Conservation (phyloP, 2,888 invertebrate species). For the Linnaemya vulpina region DNA sequence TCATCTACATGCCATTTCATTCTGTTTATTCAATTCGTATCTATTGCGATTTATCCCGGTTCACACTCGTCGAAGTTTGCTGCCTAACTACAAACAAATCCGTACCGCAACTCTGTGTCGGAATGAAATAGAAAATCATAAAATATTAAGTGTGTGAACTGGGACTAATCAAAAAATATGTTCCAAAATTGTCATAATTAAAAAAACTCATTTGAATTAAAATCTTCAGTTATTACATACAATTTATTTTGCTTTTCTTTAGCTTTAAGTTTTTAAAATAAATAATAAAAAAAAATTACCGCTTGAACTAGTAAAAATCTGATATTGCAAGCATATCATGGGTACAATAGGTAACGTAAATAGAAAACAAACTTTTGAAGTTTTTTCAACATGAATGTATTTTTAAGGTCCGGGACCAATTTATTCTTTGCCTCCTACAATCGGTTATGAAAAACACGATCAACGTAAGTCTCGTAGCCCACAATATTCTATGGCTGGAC, state of each 20-base stretch:
- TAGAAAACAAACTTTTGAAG: not conserved
- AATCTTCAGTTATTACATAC: slow-evolving; percentile 34
- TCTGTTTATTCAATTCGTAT: too few relatives aligned
- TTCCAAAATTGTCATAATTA: slow-evolving; percentile 26
- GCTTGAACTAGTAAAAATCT: slow-evolving; percentile 3
- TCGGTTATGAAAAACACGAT: slow-evolving; percentile 86
- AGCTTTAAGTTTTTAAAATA: slow-evolving; percentile 23
- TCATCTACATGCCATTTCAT: too few relatives aligned
- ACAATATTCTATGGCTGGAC: slow-evolving; percentile 79
- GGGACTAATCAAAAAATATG: slow-evolving; percentile 26
- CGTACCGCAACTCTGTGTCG: too few relatives aligned
- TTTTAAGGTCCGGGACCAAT: slow-evolving; percentile 85
- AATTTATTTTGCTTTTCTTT: slow-evolving; percentile 36
- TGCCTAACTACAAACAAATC: too few relatives aligned
- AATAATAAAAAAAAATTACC: not conserved
- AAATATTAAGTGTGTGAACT: too few relatives aligned
- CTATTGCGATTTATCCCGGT: too few relatives aligned
- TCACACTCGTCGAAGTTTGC: too few relatives aligned
- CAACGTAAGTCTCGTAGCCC: slow-evolving; percentile 84
- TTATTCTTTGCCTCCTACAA: slow-evolving; percentile 85
- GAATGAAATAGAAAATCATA: too few relatives aligned
- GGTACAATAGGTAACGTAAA: slow-evolving; percentile 54
- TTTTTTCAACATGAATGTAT: not conserved
- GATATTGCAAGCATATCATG: slow-evolving; percentile 35
- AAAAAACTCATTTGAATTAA: slow-evolving; percentile 7